A percentile compares a stretch with the other conserved stretches of the same genome.
phyloP scores from a whole-genome alignment of 2,888 invertebrate species.

The Unio pictorum region DNA sequence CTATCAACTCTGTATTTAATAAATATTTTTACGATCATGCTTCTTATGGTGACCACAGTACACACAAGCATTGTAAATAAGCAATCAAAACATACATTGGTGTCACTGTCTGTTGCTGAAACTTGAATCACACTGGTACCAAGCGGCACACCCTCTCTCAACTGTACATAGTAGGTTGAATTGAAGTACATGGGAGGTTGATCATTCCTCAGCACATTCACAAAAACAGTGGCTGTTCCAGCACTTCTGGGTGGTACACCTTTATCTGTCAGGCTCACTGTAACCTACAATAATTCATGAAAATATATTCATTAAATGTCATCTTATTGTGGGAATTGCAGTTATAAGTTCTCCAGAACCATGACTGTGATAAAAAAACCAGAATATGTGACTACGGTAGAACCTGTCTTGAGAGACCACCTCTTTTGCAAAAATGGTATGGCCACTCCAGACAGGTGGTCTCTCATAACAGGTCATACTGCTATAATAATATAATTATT shows the following conservation, averaged over 20 bases:
- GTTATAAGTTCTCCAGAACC: no score
- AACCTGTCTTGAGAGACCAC: no score
- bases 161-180: conserved; percentile 19
- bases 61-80: not conserved
- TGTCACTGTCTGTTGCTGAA: conserved; percentile 43
- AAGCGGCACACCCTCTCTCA: conserved; percentile 26
- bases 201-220: conserved; percentile 45
- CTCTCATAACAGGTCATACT: no score
- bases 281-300: conserved; percentile 31
- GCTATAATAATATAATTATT: no score
- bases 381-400: no score
- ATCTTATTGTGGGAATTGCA: no score
- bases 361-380: no score
- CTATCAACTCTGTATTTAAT: no score
- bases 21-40: no score
- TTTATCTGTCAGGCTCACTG: conserved; percentile 36
- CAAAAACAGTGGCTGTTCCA: conserved; percentile 24
- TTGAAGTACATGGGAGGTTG: conserved; percentile 37
- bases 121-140: conserved; percentile 29
- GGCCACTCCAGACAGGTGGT: no score
- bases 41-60: no score
- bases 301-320: conserved; percentile 3
- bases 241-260: conserved; percentile 22
- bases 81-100: conserved; percentile 31
- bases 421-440: no score